phyloP scores from a whole-genome alignment of 2,113 vertebrate genomes.

The Pluvianellus socialis region DNA sequence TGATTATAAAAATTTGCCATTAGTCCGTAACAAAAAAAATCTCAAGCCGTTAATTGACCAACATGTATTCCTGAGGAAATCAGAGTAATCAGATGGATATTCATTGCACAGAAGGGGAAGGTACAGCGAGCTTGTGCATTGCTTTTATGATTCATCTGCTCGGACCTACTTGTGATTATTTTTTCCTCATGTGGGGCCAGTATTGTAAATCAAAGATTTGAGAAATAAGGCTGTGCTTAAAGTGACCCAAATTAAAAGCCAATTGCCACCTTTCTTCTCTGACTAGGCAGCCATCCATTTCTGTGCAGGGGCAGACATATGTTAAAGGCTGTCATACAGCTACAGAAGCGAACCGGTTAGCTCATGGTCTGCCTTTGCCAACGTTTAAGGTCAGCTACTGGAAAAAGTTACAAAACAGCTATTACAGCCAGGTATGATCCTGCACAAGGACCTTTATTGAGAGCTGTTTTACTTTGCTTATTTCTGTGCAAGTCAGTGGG shows the following conservation, averaged over 20 bases:
- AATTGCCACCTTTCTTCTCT: background rate
- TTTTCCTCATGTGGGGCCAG: conserved; percentile 14
- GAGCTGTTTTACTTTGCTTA: background rate
- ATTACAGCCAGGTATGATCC: background rate
- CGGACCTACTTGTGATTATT: conserved; percentile 23
- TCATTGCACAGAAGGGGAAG: background rate
- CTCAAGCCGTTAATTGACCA: conserved; percentile 42
- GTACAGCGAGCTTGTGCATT: background rate
- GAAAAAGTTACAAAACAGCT: conserved; percentile 20
- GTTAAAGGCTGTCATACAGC: background rate
- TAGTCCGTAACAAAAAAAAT: background rate
- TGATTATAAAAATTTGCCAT: background rate
- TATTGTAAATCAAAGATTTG: conserved; percentile 38
- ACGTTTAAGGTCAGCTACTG: conserved; percentile 33
- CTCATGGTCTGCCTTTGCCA: background rate
- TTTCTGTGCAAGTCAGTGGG: background rate
- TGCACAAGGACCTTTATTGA: background rate
- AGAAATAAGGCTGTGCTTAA: background rate
- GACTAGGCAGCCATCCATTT: background rate
- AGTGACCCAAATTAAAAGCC: conserved; percentile 31
- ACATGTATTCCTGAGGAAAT: conserved; percentile 19
- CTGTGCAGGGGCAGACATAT: background rate
- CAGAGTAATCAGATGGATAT: background rate
- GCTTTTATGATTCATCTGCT: conserved; percentile 19
- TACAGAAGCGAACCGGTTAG: background rate